phyloP scores from a whole-genome alignment of 1,140 invertebrate species.

The Bombyx mandarina region DNA sequence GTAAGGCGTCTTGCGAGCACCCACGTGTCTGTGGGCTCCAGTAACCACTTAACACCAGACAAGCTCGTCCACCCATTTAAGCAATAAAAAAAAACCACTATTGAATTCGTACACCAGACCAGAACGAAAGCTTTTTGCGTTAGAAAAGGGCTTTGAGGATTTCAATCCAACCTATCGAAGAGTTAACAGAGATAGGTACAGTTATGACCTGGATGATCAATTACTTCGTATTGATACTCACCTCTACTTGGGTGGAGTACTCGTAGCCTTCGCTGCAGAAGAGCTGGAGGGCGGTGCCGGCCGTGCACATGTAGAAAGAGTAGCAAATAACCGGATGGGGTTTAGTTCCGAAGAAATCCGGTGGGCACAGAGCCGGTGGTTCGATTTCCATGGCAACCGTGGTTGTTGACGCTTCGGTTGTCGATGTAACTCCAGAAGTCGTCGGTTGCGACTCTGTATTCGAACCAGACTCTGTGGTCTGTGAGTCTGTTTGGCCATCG shows the following conservation, averaged over 20 bases:
- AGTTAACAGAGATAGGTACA: background rate
- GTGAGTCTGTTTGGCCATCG: background rate
- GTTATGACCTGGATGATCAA: background rate
- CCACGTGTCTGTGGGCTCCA: too few relatives aligned
- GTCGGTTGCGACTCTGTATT: background rate
- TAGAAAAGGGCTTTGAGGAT: background rate
- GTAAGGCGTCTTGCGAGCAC: too few relatives aligned
- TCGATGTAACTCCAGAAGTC: background rate
- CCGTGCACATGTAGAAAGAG: conserved; percentile 2
- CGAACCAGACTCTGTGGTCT: background rate
- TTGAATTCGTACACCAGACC: too few relatives aligned
- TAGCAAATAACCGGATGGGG: conserved; percentile 1
- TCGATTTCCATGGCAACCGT: background rate
- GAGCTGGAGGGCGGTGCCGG: background rate
- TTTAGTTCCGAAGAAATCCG: background rate
- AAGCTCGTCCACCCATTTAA: too few relatives aligned
- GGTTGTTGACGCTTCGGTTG: conserved; percentile 7
- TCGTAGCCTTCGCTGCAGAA: conserved; percentile 1
- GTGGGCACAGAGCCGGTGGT: background rate
- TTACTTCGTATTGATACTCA: background rate
- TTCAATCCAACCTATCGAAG: background rate
- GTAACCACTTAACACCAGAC: too few relatives aligned
- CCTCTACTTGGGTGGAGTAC: background rate
- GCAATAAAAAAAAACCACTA: too few relatives aligned
- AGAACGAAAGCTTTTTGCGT: background rate